Conservation (phyloP, 1,140 invertebrate species). For the Trigoniulus corallinus region DNA sequence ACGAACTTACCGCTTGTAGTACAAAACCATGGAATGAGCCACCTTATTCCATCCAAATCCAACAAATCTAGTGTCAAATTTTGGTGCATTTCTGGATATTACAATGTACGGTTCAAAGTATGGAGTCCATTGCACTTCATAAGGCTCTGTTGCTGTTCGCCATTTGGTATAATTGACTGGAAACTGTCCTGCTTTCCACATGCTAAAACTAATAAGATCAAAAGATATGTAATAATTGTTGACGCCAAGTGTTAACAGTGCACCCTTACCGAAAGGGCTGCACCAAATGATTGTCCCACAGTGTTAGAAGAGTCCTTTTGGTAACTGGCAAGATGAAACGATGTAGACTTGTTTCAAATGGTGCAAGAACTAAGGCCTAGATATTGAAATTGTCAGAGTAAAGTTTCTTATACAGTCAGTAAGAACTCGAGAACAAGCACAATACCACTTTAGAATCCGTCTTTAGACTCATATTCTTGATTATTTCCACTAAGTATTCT, state of each 20-base stretch:
- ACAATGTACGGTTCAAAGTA: slow-evolving; percentile 31
- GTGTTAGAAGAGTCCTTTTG: background rate
- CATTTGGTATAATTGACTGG: background rate
- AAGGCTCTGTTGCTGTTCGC: background rate
- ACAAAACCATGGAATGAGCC: slow-evolving; percentile 27
- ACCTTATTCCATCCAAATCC: slow-evolving; percentile 94
- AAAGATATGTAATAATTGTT: too few species aligned
- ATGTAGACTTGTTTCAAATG: background rate
- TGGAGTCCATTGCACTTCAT: slow-evolving; percentile 18
- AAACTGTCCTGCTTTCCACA: background rate
- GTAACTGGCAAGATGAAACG: background rate
- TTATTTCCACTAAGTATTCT: background rate
- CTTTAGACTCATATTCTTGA: background rate
- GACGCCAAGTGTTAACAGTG: too few species aligned
- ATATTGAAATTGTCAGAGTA: background rate
- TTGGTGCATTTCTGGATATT: slow-evolving; percentile 20
- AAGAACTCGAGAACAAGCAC: background rate
- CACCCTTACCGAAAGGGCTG: background rate
- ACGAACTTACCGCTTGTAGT: slow-evolving; percentile 23
- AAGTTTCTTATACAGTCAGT: background rate
- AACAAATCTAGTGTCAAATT: slow-evolving; percentile 43
- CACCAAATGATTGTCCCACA: background rate
- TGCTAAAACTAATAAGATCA: background rate
- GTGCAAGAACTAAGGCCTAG: background rate
- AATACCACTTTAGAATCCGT: background rate